These are phyloP conservation scores for Anniella stebbinsi DNA, from an alignment of 2,797 vertebrate species.

Conservation along the genomic window DNA sequence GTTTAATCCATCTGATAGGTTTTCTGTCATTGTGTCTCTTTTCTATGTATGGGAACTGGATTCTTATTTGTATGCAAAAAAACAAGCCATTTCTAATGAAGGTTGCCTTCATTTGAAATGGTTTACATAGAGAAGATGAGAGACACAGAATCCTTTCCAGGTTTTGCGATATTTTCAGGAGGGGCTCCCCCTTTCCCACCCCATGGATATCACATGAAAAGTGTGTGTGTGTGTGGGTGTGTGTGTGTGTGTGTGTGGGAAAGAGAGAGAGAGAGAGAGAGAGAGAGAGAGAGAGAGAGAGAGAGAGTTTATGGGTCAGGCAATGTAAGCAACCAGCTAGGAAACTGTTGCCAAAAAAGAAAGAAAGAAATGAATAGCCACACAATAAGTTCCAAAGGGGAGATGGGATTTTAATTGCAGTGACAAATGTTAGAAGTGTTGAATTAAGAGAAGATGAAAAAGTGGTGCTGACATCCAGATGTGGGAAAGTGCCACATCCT, in stretches of 20 bases:
- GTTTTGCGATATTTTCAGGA: slow-evolving; percentile 66
- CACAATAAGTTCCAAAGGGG: slow-evolving; percentile 61
- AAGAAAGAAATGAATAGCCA: slow-evolving; percentile 55
- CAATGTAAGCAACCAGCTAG: slow-evolving; percentile 75
- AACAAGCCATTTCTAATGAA: slow-evolving; percentile 49
- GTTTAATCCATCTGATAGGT: slow-evolving; percentile 38
- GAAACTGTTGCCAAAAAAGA: slow-evolving; percentile 68
- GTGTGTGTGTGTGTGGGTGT: no score
- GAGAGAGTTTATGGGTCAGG: slow-evolving; percentile 67
- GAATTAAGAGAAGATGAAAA: slow-evolving; percentile 73
- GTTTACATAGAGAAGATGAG: slow-evolving; percentile 63
- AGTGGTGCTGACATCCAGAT: slow-evolving; percentile 76
- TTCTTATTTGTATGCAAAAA: slow-evolving; percentile 55
- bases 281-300: slow-evolving; percentile 57
- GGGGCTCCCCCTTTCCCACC: slow-evolving; percentile 73
- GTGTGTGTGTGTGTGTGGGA: no score
- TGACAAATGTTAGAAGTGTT: slow-evolving; percentile 73
- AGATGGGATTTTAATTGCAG: slow-evolving; percentile 72
- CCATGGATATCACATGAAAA: slow-evolving; percentile 73
- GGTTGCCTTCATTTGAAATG: slow-evolving; percentile 52
- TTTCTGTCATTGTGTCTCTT: slow-evolving; percentile 56
- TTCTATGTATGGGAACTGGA: slow-evolving; percentile 51
- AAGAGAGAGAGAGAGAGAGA: no score
- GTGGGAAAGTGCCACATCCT: slow-evolving; percentile 71
- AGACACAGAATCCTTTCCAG: slow-evolving; percentile 50